Base-by-base conservation (phyloP, 2,797 vertebrate genomes). In the Luscinia luscinia region DNA sequence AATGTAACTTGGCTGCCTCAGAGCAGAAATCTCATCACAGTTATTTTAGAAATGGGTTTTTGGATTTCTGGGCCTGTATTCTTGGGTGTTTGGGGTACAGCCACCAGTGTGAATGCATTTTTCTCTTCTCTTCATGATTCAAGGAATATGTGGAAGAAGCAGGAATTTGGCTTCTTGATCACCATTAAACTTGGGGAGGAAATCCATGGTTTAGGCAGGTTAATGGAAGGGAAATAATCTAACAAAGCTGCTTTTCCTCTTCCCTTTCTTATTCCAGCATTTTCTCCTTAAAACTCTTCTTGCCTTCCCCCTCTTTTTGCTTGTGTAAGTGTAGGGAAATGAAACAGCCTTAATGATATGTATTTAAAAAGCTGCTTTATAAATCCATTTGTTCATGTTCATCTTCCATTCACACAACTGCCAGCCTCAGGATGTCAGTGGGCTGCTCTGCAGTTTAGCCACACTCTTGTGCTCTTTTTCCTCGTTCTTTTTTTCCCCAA, bases 351-450 rank as follows among this genome's bases (percentile, higher is more conserved):
- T 87, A 77, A 81, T 87, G 58, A 77, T 70, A 91, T 49, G 45
- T 93, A 87, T 96, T 95, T 77, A 76, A 82, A 93, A 95, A 93
- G 30, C 28, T 85, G 3, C 61, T 94, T 94, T 92, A 87, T 88
- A 82, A 95, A 97, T 87, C 48, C 88, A 85, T 93, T 97, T 96
- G 45, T 91, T 97, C 78, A 88, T 51, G 66, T 80, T 94, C 75
- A 61, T 75, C 90, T 95, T 92, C 86, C 49, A 73, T 86, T 95
- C 64, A 59, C 34, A 9, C 5, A 88, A 72, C 52, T 95, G 14
- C 3, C 74, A 95, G 78, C 19, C 77, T 95, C 94, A 68, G 84
- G 48, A 14, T 23, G 26, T 14, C 38, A 41, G 26, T 27, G 34
- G 64, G 64, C 64, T 77, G 34, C 12, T 86, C 64, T 70, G 64